phyloP scores from a whole-genome alignment of 2,113 vertebrate species.

The Oreochromis aureus region DNA sequence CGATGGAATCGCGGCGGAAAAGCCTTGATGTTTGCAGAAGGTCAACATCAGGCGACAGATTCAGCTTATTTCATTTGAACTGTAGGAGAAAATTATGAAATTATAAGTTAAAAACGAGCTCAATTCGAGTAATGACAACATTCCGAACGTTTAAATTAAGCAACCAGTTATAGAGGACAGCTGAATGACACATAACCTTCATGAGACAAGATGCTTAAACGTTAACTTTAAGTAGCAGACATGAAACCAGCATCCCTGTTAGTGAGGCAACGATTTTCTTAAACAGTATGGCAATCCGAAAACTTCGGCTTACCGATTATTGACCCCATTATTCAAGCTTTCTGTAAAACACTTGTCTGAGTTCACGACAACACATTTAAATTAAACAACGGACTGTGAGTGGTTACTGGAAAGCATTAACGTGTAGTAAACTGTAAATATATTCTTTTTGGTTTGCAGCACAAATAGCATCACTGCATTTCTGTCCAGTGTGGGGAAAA shows the following conservation, averaged over 20 bases:
- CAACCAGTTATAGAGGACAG: background rate
- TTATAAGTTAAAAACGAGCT: rapidly evolving
- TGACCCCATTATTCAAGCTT: no score
- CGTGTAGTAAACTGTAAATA: background rate
- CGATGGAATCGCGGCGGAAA: background rate
- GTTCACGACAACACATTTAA: background rate
- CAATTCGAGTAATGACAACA: background rate
- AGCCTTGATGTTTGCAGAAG: background rate
- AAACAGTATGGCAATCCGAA: no score
- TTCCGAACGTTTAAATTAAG: background rate
- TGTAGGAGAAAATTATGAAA: background rate
- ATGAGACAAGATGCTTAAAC: background rate
- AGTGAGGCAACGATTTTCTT: background rate
- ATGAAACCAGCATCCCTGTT: background rate
- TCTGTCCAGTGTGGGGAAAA: rapidly evolving
- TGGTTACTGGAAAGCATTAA: rapidly evolving
- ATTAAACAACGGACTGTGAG: rapidly evolving
- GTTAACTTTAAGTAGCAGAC: rapidly evolving
- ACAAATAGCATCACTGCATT: background rate
- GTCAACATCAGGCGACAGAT: background rate
- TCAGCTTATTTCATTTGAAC: background rate
- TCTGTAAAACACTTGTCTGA: background rate
- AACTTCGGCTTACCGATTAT: background rate
- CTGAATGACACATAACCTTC: background rate
- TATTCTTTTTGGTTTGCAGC: background rate